A percentile compares a stretch with the other conserved stretches of the same genome.
Evolutionary conservation across 2,113 vertebrate species (phyloP).

Genomic region (Sander vitreus): DNA sequence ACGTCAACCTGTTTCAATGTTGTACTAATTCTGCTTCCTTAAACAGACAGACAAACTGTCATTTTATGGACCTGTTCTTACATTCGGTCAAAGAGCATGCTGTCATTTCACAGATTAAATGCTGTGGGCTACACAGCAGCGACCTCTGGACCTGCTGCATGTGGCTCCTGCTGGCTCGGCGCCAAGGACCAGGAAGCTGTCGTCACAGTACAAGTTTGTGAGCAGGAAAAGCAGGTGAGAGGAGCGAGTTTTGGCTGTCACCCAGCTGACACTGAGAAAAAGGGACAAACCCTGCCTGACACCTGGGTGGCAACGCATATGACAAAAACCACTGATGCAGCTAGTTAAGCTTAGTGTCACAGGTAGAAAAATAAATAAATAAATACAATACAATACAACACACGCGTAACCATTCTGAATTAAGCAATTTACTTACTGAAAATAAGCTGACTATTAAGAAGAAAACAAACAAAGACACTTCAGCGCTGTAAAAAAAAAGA

Average conservation of each 20-base stretch:
- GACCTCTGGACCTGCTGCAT: conserved; percentile 29
- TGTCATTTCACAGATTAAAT: conserved; percentile 23
- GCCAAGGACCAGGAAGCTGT: conserved; percentile 38
- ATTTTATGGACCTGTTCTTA: neutral
- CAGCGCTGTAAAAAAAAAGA: neutral
- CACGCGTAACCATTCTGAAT: neutral
- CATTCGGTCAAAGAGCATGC: neutral
- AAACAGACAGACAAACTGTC: neutral
- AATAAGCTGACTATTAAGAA: neutral
- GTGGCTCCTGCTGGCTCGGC: conserved; percentile 38
- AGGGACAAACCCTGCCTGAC: conserved; percentile 5
- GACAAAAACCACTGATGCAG: conserved; percentile 11
- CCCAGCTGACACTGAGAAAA: conserved; percentile 29
- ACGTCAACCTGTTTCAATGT: neutral
- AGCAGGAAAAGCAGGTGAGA: conserved; percentile 62
- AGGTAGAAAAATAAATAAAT: too few relatives aligned
- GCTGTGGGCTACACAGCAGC: neutral
- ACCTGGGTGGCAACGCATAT: conserved; percentile 1
- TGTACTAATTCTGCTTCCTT: neutral
- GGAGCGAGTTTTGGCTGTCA: conserved; percentile 7
- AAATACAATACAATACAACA: neutral
- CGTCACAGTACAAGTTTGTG: conserved; percentile 27
- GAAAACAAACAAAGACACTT: neutral
- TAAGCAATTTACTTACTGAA: neutral
- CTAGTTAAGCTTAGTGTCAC: neutral